Evolutionary conservation across 2,797 vertebrate species (phyloP).

Genomic region (Chrysocyon brachyurus): DNA sequence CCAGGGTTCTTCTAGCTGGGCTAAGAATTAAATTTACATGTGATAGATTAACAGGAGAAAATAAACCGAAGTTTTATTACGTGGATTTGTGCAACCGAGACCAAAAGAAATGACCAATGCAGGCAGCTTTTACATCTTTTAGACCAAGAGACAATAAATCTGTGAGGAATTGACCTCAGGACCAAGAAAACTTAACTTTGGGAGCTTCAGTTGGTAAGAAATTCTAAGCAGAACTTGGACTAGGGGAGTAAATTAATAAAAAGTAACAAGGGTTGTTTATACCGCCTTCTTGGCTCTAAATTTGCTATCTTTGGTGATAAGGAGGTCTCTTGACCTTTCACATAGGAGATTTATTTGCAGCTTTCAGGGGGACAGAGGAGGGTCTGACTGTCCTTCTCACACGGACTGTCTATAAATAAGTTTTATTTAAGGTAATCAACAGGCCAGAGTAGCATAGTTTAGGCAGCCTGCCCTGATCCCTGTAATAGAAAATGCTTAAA

Average conservation of each 20-base stretch:
- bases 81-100: background rate
- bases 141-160: background rate
- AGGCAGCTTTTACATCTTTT: background rate
- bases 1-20: background rate
- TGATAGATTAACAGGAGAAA: background rate
- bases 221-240: background rate
- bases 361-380: background rate
- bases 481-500: background rate
- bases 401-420: background rate
- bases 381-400: background rate
- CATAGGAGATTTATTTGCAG: background rate
- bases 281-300: background rate
- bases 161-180: background rate
- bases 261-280: background rate
- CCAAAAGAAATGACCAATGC: background rate
- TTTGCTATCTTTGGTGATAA: background rate
- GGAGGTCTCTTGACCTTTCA: background rate
- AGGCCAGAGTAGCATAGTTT: background rate
- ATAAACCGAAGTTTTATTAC: background rate
- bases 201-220: background rate
- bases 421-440: background rate
- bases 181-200: background rate
- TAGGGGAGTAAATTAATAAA: background rate
- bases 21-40: background rate
- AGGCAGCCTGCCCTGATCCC: background rate